Evolutionary conservation across 2,113 vertebrate genomes (phyloP), one percentile per base, ranked within the genome.

Genomic region (Hirundichthys speculiger): DNA sequence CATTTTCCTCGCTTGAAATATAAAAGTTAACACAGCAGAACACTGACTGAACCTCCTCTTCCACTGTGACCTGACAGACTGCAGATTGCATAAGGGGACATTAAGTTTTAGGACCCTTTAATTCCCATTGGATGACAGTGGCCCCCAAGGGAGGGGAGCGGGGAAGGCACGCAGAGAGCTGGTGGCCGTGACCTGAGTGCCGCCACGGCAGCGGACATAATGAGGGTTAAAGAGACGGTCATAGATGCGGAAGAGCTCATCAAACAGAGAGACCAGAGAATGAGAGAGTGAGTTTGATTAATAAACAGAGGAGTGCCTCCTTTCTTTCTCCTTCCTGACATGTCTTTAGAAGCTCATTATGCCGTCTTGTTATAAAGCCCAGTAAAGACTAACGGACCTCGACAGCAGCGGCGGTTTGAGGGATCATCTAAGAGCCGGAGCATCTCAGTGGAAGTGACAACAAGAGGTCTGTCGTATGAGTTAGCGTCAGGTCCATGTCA

Each of bases 61-160:
- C 48, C 59, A 1, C 46, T 71, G 64, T 48, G 78, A 75, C 82
- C 84, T 67, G 74, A 81, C 82, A 66, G 57, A 70, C 84, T 88
- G 81, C 79, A 84, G 83, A 90, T 87, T 84, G 86, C 84, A 84
- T 74, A 60, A 73, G 64, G 91, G 89, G 69, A 88, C 91, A 91
- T 92, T 92, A 93, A 88, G 77, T 90, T 93, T 93, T 90, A 93
- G 86, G 77, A 73, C 79, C 67, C 52, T 85, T 77, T 85, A 85
- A 92, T 92, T 89, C 83, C 83, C 24, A 34, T 51, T 75, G 69
- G 75, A 71, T 86, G 83, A 86, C 85, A 79, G 79, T 52, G 73
- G 49, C 62, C 77, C 30, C 20, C 13, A 52, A 20, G 24, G 43
- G 27, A 48, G 11, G 51, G 49, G 22, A 10, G 18, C 24, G 24